A percentile compares a stretch with the other conserved stretches of the same genome.
phyloP scores from a whole-genome alignment of 1,140 invertebrate species.

The Papilio xuthus region DNA sequence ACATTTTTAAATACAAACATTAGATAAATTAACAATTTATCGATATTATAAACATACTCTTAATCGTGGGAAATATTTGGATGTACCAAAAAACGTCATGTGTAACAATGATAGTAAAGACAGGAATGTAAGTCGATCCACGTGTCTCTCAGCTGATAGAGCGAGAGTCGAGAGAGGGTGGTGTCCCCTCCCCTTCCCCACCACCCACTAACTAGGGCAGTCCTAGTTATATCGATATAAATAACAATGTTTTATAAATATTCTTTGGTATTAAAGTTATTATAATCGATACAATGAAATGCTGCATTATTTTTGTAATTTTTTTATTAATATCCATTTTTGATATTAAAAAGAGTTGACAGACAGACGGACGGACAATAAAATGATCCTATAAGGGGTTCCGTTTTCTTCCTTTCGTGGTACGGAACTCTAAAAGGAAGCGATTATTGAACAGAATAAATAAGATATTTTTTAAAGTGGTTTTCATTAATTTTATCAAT shows the following conservation, averaged over 20 bases:
- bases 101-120: constrained; percentile 36
- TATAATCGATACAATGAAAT: neutral
- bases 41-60: neutral
- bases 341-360: too few species aligned
- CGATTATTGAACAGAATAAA: neutral
- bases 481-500: neutral
- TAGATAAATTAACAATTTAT: neutral
- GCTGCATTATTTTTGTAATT: too few species aligned
- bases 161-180: constrained; percentile 53
- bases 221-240: constrained; percentile 8
- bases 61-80: neutral
- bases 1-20: too few species aligned
- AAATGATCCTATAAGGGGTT: too few species aligned
- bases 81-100: neutral
- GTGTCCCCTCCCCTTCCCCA: constrained; percentile 45
- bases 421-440: too few species aligned
- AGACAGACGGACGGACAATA: too few species aligned
- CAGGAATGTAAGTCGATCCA: constrained; percentile 47
- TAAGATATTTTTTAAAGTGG: neutral
- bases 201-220: constrained; percentile 45
- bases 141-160: constrained; percentile 77
- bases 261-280: neutral
- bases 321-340: too few species aligned
- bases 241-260: neutral
- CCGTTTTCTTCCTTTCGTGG: too few species aligned